Evolutionary conservation across 2,113 vertebrate genomes (phyloP).

Genomic region (Tichodroma muraria): DNA sequence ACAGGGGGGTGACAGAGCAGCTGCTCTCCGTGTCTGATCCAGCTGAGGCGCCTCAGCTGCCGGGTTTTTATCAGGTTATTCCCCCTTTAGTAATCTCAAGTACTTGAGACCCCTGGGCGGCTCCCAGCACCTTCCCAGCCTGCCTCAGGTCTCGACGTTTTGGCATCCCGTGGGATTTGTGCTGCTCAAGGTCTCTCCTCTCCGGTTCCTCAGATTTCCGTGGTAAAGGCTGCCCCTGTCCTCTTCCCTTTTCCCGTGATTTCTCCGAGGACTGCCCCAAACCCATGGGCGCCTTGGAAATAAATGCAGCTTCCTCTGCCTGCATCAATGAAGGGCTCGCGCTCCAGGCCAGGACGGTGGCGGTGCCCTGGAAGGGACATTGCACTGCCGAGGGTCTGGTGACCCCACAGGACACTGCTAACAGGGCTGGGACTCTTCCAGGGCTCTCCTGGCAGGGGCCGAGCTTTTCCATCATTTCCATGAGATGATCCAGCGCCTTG

Average conservation of each 20-base stretch:
- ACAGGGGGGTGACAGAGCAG: not conserved
- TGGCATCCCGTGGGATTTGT: rapidly evolving
- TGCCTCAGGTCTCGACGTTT: rapidly evolving
- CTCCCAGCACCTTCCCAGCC: not conserved
- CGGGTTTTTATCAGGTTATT: rapidly evolving
- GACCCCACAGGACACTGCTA: rapidly evolving
- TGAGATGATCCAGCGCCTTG: rapidly evolving
- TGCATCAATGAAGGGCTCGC: not conserved
- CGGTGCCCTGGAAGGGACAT: not conserved
- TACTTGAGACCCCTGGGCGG: rapidly evolving
- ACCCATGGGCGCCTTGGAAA: rapidly evolving
- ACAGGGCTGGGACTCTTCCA: not conserved
- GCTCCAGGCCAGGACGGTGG: not conserved
- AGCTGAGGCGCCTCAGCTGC: rapidly evolving
- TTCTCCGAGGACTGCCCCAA: not conserved
- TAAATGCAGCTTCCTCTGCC: not conserved
- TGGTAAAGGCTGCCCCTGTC: not conserved
- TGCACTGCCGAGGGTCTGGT: not conserved
- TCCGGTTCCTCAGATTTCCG: not conserved
- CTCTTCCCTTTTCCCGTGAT: not conserved
- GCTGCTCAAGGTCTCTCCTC: not conserved
- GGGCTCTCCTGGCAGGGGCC: not conserved
- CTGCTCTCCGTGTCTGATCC: rapidly evolving
- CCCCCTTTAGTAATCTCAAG: rapidly evolving
- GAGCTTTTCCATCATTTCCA: not conserved